Conservation (phyloP, 2,888 invertebrate genomes). For the Ferdinandea cuprea region DNA sequence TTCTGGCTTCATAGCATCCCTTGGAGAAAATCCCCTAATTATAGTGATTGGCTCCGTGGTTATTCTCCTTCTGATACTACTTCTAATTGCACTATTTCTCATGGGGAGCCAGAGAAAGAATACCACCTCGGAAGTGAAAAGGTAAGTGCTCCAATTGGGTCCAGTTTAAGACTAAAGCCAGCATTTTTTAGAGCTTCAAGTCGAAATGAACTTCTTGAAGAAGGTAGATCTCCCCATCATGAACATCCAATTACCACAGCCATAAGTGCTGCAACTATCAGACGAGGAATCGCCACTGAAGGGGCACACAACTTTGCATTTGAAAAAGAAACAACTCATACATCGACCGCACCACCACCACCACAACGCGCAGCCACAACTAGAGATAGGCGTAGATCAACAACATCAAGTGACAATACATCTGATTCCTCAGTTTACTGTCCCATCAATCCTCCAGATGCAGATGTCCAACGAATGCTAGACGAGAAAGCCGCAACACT, state of each 20-base stretch:
- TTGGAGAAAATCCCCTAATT: slow-evolving; percentile 81
- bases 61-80: slow-evolving; percentile 80
- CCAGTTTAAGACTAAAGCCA: neutral
- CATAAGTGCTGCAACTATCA: slow-evolving; percentile 76
- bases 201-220: slow-evolving; percentile 80
- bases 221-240: slow-evolving; percentile 79
- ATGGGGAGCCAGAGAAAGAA: slow-evolving; percentile 80
- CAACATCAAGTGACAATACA: slow-evolving; percentile 81
- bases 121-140: slow-evolving; percentile 78
- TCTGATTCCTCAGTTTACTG: slow-evolving; percentile 83
- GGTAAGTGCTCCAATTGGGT: slow-evolving; percentile 75
- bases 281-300: slow-evolving; percentile 75
- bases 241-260: slow-evolving; percentile 75
- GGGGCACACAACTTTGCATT: slow-evolving; percentile 81
- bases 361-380: slow-evolving; percentile 75
- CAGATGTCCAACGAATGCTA: slow-evolving; percentile 81
- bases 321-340: slow-evolving; percentile 77
- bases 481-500: slow-evolving; percentile 81
- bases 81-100: slow-evolving; percentile 80
- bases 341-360: slow-evolving; percentile 76
- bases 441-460: slow-evolving; percentile 81
- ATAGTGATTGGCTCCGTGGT: slow-evolving; percentile 80
- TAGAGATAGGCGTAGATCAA: slow-evolving; percentile 78
- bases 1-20: slow-evolving; percentile 79
- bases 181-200: slow-evolving; percentile 77